phyloP scores from a whole-genome alignment of 2,797 vertebrate species.

The Prunella strophiata region DNA sequence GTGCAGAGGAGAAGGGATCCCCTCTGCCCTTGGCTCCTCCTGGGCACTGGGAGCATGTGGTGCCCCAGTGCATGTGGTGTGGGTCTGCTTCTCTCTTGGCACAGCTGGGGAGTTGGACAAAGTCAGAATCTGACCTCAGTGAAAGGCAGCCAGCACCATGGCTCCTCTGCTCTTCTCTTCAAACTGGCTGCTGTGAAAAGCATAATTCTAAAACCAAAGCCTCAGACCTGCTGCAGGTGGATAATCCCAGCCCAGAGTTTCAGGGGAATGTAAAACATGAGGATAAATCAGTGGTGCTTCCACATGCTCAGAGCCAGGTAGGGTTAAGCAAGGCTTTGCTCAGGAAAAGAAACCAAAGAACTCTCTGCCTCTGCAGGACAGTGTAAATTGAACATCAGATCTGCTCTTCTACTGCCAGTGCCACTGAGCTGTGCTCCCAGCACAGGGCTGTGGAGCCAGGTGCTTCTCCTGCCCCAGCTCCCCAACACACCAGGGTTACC shows the following conservation, averaged over 20 bases:
- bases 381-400: neutral
- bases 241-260: rapidly evolving
- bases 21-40: neutral
- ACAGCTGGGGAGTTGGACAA: neutral
- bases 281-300: neutral
- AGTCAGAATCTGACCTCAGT: neutral
- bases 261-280: neutral
- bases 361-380: neutral
- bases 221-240: neutral
- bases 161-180: neutral
- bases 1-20: neutral
- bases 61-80: neutral
- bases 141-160: neutral
- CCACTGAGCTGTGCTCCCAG: neutral
- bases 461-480: neutral
- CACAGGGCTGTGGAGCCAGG: neutral
- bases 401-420: neutral
- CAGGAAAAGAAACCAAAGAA: neutral
- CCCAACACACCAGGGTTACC: neutral
- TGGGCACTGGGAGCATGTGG: neutral
- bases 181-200: neutral
- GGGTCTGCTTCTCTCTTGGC: neutral
- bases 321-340: neutral
- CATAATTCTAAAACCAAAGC: neutral
- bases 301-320: neutral